These are phyloP conservation scores for Macrobrachium nipponense DNA, from an alignment of 1,140 invertebrate genomes.

Conservation along the genomic window DNA sequence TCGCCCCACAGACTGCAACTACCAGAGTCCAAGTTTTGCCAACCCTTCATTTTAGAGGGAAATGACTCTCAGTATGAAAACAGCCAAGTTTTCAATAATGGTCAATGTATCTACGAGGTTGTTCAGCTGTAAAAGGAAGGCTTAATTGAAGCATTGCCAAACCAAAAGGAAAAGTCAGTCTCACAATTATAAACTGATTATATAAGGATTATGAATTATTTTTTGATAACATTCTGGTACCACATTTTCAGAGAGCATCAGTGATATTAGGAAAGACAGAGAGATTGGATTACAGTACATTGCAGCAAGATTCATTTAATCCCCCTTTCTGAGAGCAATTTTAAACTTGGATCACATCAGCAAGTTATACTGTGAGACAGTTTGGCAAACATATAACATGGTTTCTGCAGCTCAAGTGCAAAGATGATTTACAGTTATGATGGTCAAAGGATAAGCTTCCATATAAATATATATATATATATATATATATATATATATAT, in stretches of 20 bases:
- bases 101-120: slow-evolving; percentile 22
- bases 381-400: not conserved
- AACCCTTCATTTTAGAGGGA: not conserved
- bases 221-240: too few relatives aligned
- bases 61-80: not conserved
- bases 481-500: slow-evolving; percentile 31
- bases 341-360: too few relatives aligned
- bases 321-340: too few relatives aligned
- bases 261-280: too few relatives aligned
- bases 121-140: slow-evolving; percentile 19
- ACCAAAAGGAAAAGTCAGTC: too few relatives aligned
- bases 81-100: slow-evolving; percentile 19
- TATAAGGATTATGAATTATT: too few relatives aligned
- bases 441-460: not conserved
- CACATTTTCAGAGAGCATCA: too few relatives aligned
- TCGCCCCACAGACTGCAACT: not conserved
- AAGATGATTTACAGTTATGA: not conserved
- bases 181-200: too few relatives aligned
- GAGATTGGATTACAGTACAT: too few relatives aligned
- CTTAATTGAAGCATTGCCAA: not conserved
- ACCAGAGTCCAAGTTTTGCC: not conserved
- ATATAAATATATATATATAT: slow-evolving; percentile 34
- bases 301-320: too few relatives aligned
- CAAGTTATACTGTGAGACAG: too few relatives aligned
- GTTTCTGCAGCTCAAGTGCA: not conserved